Percentiles rank a stretch among this genome's conserved stretches.
These are phyloP conservation scores for Drosophila guanche DNA, from an alignment of 1,140 invertebrate genomes.

Conservation along the genomic window DNA sequence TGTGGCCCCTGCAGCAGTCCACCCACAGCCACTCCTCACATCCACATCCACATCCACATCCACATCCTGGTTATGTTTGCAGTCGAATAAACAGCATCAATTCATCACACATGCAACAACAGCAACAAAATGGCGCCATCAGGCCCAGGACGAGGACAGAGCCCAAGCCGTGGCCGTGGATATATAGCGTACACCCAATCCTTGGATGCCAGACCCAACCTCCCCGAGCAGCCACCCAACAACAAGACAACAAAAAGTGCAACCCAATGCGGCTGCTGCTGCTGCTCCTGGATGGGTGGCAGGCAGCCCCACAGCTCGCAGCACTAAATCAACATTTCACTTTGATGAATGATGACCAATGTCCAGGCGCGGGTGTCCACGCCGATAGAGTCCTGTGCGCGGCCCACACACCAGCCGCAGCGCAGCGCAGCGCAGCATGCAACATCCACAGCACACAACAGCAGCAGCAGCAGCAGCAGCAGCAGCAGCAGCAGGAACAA, in stretches of 20 bases:
- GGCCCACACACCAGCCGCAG: not conserved
- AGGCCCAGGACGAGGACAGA: slow-evolving; percentile 1
- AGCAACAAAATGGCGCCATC: slow-evolving; percentile 36
- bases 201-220: not conserved
- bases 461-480: slow-evolving; percentile 16
- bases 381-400: slow-evolving; percentile 50
- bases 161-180: slow-evolving; percentile 1
- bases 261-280: slow-evolving; percentile 34
- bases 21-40: not conserved
- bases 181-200: not conserved
- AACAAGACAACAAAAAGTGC: slow-evolving; percentile 41
- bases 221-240: not conserved
- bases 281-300: slow-evolving; percentile 12
- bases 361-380: slow-evolving; percentile 74
- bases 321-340: slow-evolving; percentile 82
- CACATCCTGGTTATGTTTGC: slow-evolving; percentile 75
- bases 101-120: slow-evolving; percentile 68
- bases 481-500: slow-evolving; percentile 14
- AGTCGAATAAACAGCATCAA: slow-evolving; percentile 81
- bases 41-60: slow-evolving; percentile 14
- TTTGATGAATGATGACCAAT: slow-evolving; percentile 82
- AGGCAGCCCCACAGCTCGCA: slow-evolving; percentile 32
- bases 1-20: not conserved
- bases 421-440: slow-evolving; percentile 70
- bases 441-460: slow-evolving; percentile 25